Conservation (phyloP, 2,113 vertebrate species). For the Pontoporia blainvillei region DNA sequence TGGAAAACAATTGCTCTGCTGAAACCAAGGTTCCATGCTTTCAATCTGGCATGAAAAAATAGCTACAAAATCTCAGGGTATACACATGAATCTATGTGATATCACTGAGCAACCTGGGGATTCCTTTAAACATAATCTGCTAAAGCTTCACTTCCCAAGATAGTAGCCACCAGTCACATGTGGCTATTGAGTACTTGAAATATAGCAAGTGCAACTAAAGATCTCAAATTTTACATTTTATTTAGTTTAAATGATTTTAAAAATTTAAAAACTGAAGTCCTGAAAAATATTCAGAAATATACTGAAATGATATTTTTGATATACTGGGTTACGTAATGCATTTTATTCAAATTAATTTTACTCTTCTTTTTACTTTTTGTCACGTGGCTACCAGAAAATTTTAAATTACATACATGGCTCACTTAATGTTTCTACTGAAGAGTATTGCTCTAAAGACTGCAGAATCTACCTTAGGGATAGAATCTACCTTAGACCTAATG, state of each 20-base stretch:
- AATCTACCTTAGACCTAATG: background rate
- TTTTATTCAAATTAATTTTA: slow-evolving; percentile 9
- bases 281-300: background rate
- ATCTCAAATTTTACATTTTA: background rate
- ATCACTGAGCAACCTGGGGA: background rate
- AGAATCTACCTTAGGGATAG: background rate
- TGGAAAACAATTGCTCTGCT: background rate
- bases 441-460: background rate
- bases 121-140: background rate
- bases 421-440: background rate
- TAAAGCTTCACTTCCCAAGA: background rate
- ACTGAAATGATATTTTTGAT: background rate
- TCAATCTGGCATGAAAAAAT: background rate
- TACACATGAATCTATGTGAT: background rate
- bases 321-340: background rate
- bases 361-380: background rate
- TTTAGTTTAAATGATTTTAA: background rate
- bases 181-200: background rate
- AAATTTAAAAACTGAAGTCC: background rate
- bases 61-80: background rate
- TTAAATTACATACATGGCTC: background rate
- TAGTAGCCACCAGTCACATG: background rate
- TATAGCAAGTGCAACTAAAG: background rate
- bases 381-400: background rate
- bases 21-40: slow-evolving; percentile 1